Conservation (phyloP, 2,113 vertebrate genomes). For the Istiophorus platypterus region DNA sequence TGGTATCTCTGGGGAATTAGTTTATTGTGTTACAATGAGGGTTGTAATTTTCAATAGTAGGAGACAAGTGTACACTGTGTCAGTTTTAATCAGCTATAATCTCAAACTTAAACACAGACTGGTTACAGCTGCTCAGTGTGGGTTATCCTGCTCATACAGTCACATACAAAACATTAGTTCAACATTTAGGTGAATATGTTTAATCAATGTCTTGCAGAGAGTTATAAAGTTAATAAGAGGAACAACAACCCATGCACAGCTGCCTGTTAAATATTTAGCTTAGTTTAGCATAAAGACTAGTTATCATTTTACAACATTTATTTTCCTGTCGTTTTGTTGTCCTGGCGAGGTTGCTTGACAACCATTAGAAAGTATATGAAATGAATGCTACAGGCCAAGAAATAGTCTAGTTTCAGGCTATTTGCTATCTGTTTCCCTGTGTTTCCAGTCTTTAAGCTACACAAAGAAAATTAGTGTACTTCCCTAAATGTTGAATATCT, state of each 20-base stretch:
- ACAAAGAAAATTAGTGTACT: no score
- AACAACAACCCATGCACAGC: not conserved
- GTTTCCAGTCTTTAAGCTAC: no score
- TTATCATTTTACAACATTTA: no score
- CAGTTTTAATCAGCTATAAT: constrained; percentile 53
- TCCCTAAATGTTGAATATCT: no score
- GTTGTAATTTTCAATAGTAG: constrained; percentile 47
- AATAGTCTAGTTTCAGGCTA: no score
- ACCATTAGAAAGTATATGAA: no score
- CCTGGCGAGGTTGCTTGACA: not conserved
- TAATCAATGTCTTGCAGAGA: not conserved
- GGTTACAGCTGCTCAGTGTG: constrained; percentile 8
- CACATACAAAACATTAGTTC: not conserved
- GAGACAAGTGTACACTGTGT: constrained; percentile 57
- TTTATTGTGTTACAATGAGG: constrained; percentile 60
- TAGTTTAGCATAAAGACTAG: not conserved
- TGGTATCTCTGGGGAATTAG: constrained; percentile 50
- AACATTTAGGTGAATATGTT: not conserved
- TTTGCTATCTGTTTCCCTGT: no score
- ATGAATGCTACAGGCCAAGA: no score
- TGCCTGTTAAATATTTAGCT: not conserved
- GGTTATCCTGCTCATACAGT: not conserved
- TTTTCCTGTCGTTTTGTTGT: not conserved
- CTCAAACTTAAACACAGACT: constrained; percentile 21
- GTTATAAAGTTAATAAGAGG: not conserved